These are phyloP conservation scores for Lytechinus variegatus DNA, from an alignment of 35 echinoderm and acorn worm genomes.

Conservation along the genomic window DNA sequence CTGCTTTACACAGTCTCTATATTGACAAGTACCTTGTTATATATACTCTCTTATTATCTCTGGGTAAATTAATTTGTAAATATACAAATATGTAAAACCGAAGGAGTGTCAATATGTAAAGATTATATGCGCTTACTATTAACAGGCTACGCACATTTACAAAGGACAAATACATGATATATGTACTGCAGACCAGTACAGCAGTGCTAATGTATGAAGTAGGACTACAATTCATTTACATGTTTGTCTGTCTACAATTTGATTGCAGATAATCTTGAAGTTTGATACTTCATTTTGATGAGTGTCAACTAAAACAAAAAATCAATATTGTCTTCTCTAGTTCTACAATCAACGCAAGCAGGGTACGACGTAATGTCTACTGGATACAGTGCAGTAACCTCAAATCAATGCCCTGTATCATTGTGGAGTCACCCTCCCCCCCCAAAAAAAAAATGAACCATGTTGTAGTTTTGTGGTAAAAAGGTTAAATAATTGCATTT, in stretches of 20 bases:
- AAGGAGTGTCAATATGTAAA: constrained; percentile 40
- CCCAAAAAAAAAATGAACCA: too few relatives aligned
- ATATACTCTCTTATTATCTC: constrained; percentile 45
- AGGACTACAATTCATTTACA: neutral
- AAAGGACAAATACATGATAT: constrained; percentile 31
- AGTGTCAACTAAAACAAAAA: constrained; percentile 15
- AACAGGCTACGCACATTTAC: constrained; percentile 46
- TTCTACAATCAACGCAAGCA: neutral
- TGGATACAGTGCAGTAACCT: neutral
- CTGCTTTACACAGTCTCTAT: neutral
- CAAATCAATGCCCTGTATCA: too few relatives aligned
- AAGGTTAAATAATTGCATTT: too few relatives aligned
- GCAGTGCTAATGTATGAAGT: constrained; percentile 1
- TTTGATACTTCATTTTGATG: constrained; percentile 7
- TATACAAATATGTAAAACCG: constrained; percentile 56
- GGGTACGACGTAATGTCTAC: neutral
- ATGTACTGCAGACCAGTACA: constrained; percentile 16
- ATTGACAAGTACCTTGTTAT: constrained; percentile 17
- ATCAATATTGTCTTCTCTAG: neutral
- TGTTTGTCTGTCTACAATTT: constrained; percentile 5
- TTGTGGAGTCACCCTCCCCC: too few relatives aligned
- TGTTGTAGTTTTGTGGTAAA: too few relatives aligned
- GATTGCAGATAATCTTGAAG: constrained; percentile 13
- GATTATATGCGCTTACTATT: constrained; percentile 54
- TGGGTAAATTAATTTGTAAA: constrained; percentile 58